Conservation (phyloP, 2,888 invertebrate genomes). For the Phania funesta region DNA sequence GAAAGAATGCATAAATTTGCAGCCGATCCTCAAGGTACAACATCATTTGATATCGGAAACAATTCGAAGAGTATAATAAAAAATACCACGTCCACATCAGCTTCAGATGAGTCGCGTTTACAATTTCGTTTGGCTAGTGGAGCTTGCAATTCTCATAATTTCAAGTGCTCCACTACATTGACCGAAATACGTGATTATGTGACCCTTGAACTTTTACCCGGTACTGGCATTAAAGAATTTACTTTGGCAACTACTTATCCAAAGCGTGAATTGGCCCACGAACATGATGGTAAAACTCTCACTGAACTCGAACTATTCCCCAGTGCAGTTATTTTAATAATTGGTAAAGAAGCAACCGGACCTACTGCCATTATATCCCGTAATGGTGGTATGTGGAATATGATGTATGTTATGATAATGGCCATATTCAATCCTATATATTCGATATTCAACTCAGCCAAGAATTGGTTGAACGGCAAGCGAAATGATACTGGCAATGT, state of each 20-base stretch:
- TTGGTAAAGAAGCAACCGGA: constrained; percentile 69
- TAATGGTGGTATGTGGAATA: constrained; percentile 71
- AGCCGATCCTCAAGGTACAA: constrained; percentile 3
- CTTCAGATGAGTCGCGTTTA: constrained; percentile 84
- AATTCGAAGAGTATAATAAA: constrained; percentile 67
- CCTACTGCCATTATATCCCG: constrained; percentile 68
- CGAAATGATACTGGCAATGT: constrained; percentile 33
- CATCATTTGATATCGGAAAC: constrained; percentile 7
- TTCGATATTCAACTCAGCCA: constrained; percentile 74
- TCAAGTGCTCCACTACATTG: constrained; percentile 85
- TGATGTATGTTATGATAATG: constrained; percentile 78
- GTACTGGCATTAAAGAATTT: constrained; percentile 82
- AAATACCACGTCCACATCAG: constrained; percentile 42
- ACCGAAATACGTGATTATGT: constrained; percentile 81
- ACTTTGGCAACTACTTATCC: constrained; percentile 93
- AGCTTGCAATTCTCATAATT: constrained; percentile 86
- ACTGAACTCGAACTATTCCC: constrained; percentile 91
- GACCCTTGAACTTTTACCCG: constrained; percentile 72
- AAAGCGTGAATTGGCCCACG: constrained; percentile 89
- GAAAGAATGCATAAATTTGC: constrained; percentile 83
- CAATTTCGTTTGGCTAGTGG: constrained; percentile 95
- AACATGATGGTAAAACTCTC: constrained; percentile 93
- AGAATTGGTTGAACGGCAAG: constrained; percentile 70
- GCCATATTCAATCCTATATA: constrained; percentile 76
- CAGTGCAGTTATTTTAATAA: constrained; percentile 84